Conservation (phyloP, 1,140 invertebrate genomes). For the Papilio helenus region DNA sequence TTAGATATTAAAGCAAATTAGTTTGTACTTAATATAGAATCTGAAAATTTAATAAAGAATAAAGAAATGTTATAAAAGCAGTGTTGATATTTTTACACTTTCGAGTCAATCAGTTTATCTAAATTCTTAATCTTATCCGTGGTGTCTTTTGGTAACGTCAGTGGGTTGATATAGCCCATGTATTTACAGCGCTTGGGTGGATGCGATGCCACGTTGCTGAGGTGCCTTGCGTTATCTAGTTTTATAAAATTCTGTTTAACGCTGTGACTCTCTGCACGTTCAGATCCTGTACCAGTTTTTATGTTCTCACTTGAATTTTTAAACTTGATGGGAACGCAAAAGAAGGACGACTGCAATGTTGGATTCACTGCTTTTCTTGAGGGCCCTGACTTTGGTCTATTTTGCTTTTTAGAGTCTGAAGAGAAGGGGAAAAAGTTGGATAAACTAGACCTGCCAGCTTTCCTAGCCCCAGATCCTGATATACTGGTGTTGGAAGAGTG, state of each 20-base stretch:
- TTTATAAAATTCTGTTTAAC: not conserved
- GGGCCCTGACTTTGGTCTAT: not conserved
- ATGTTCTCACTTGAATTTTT: not conserved
- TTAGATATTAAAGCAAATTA: not conserved
- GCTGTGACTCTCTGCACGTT: not conserved
- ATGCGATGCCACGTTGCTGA: not conserved
- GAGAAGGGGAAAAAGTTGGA: constrained; percentile 30
- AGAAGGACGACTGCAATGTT: constrained; percentile 26
- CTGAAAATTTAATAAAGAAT: not conserved
- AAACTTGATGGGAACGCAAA: constrained; percentile 12
- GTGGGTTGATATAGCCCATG: constrained; percentile 27
- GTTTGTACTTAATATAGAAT: not conserved
- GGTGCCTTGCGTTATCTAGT: not conserved
- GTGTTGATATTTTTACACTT: constrained; percentile 2
- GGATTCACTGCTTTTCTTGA: not conserved
- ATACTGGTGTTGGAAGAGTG: not conserved
- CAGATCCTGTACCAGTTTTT: not conserved
- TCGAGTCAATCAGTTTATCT: not conserved
- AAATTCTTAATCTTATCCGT: not conserved
- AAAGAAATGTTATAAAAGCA: not conserved
- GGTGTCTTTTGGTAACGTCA: constrained; percentile 9
- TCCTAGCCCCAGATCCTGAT: not conserved
- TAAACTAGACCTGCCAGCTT: not conserved
- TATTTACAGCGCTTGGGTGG: constrained; percentile 30
- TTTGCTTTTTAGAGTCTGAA: not conserved